A percentile compares a stretch with the other conserved stretches of the same genome.
These are phyloP conservation scores for Acleris sparsana DNA, from an alignment of 2,888 invertebrate genomes.

Conservation along the genomic window DNA sequence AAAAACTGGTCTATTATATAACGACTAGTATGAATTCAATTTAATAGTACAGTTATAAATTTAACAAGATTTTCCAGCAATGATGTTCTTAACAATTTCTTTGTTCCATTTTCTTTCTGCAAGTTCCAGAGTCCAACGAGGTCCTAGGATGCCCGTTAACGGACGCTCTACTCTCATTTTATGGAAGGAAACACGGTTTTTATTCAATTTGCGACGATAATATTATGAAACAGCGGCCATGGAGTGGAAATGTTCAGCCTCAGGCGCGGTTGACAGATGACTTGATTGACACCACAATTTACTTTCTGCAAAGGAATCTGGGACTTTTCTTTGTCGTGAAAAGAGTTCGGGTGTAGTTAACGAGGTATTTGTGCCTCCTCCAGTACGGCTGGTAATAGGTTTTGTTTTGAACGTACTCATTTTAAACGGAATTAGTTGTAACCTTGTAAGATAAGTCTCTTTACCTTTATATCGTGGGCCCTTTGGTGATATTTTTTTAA, in stretches of 20 bases:
- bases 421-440: neutral
- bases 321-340: slow-evolving; percentile 9
- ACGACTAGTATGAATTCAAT: too few species aligned
- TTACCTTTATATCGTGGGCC: too few species aligned
- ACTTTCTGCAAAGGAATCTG: slow-evolving; percentile 15
- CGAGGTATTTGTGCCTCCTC: slow-evolving; percentile 5
- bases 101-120: neutral
- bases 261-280: slow-evolving; percentile 26
- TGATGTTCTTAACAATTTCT: neutral
- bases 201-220: slow-evolving; percentile 21
- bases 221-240: slow-evolving; percentile 23
- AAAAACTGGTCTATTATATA: too few species aligned
- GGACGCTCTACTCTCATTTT: slow-evolving; percentile 21
- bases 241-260: slow-evolving; percentile 22
- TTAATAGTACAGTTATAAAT: too few species aligned
- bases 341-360: slow-evolving; percentile 14
- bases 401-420: neutral
- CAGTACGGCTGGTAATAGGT: slow-evolving; percentile 3
- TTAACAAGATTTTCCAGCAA: too few species aligned
- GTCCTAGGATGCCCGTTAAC: slow-evolving; percentile 5
- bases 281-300: slow-evolving; percentile 31
- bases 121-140: slow-evolving; percentile 1
- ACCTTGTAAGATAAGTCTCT: too few species aligned
- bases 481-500: too few species aligned
- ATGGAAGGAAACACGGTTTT: slow-evolving; percentile 10